Evolutionary conservation across 2,113 vertebrate species (phyloP), one percentile per base, ranked within the genome.

Genomic region (Anoura caudifer): DNA sequence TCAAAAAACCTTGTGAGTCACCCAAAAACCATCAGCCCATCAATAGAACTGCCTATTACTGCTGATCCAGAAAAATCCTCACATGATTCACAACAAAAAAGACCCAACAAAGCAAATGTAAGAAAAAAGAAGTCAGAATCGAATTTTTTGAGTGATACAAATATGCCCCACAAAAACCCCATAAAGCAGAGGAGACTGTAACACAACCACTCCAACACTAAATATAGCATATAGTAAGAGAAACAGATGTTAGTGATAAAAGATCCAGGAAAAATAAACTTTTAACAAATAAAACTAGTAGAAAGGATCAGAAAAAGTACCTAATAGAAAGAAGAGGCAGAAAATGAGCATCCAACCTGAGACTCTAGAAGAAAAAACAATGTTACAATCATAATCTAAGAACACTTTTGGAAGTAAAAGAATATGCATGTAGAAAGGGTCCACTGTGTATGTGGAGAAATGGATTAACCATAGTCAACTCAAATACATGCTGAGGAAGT

Each of bases 201-300:
- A 86, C 31, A 22, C 61, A 56, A 79, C 4, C 4, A 93, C 22
- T 87, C 8, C 11, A 85, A 56, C 20, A 93, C 79, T 80, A 91
- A 91, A 79, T 36, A 69, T 16, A 56, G 10, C 19, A 79, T 45
- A 81, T 81, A 84, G 65, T 92, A 65, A 77, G 50, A 67, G 11
- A 87, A 10, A 91, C 0, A 72, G 47, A 61, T 69, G 11, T 56
- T 36, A 90, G 13, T 47, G 16, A 96, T 43, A 70, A 87, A 87
- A 70, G 41, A 65, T 20, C 26, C 83, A 94, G 73, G 41, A 75
- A 79, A 96, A 94, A 65, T 28, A 69, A 97, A 72, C 31, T 81
- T 38, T 69, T 4, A 81, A 92, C 56, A 88, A 93, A 83, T 41
- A 59, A 69, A 79, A 54, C 28, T 50, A 63, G 56, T n/a, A 82